These are phyloP conservation scores for Contarinia nasturtii DNA, from an alignment of 1,140 invertebrate species.

Conservation along the genomic window DNA sequence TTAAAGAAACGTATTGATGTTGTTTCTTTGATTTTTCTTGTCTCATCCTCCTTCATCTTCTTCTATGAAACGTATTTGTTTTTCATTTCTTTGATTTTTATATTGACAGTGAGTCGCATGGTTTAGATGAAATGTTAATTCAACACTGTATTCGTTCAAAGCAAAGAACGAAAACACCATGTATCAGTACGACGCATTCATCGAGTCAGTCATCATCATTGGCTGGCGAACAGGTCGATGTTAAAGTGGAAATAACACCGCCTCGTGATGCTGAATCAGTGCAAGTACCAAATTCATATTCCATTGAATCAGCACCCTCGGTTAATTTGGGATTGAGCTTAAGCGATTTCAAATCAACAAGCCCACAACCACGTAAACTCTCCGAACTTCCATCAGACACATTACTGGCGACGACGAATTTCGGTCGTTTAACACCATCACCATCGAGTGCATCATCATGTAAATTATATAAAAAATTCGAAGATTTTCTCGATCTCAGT, in stretches of 20 bases:
- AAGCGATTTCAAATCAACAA: slow-evolving; percentile 16
- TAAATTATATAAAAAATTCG: slow-evolving; percentile 20
- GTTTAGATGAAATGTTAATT: slow-evolving; percentile 33
- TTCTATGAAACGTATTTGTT: too few species aligned
- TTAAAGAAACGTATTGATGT: slow-evolving; percentile 28
- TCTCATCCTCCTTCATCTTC: too few species aligned
- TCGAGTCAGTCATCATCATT: slow-evolving; percentile 22
- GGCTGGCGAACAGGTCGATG: slow-evolving; percentile 21
- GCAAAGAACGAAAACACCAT: slow-evolving; percentile 12
- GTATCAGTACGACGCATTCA: slow-evolving; percentile 20
- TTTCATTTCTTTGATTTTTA: neutral
- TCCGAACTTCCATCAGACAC: slow-evolving; percentile 18
- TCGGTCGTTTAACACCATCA: slow-evolving; percentile 17
- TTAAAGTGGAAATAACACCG: slow-evolving; percentile 22
- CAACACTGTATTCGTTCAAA: slow-evolving; percentile 18
- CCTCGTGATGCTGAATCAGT: slow-evolving; percentile 16
- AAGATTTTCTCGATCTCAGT: slow-evolving; percentile 39
- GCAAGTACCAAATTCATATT: slow-evolving; percentile 17
- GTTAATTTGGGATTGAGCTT: slow-evolving; percentile 19
- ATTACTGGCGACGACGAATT: slow-evolving; percentile 15
- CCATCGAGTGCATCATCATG: slow-evolving; percentile 17
- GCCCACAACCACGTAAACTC: slow-evolving; percentile 15
- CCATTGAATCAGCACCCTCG: slow-evolving; percentile 20
- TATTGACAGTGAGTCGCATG: slow-evolving; percentile 16
- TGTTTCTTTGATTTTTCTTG: neutral